Conservation (phyloP, 2,113 vertebrate species). For the Tenrec ecaudatus region DNA sequence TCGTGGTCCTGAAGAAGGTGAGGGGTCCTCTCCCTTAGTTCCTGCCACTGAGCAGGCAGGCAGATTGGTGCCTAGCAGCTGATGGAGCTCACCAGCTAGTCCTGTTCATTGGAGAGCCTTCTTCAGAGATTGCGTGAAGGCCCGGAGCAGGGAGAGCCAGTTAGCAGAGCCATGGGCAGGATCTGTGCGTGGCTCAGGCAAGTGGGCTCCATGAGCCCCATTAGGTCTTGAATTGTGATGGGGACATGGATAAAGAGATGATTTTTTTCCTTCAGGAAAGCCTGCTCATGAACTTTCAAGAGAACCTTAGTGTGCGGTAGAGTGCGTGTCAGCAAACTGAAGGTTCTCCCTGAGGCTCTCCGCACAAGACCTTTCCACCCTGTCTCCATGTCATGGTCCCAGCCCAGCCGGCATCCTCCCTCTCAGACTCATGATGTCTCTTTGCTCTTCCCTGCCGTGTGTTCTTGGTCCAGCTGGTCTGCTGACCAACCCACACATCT, state of each 20-base stretch:
- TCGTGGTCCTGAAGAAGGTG: slow-evolving; percentile 93
- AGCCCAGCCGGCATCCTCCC: neutral
- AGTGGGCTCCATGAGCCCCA: neutral
- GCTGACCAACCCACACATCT: neutral
- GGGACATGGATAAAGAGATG: neutral
- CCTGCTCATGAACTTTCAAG: neutral
- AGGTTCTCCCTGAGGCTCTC: neutral
- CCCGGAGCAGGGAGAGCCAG: neutral
- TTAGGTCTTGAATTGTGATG: neutral
- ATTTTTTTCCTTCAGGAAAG: neutral
- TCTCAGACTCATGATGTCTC: neutral
- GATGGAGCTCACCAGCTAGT: neutral
- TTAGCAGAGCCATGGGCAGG: neutral
- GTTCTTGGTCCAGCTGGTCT: neutral
- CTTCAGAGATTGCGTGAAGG: neutral
- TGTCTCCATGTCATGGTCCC: too few relatives aligned
- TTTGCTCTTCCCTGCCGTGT: neutral
- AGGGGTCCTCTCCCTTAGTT: neutral
- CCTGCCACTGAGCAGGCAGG: too few relatives aligned
- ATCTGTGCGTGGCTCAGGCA: too few relatives aligned
- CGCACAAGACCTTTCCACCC: neutral
- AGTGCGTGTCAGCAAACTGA: neutral
- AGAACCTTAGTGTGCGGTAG: neutral
- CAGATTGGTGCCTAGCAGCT: neutral
- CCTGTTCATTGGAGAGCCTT: neutral